Base-by-base conservation (phyloP, 2,888 invertebrate species). In the Spodoptera picta region DNA sequence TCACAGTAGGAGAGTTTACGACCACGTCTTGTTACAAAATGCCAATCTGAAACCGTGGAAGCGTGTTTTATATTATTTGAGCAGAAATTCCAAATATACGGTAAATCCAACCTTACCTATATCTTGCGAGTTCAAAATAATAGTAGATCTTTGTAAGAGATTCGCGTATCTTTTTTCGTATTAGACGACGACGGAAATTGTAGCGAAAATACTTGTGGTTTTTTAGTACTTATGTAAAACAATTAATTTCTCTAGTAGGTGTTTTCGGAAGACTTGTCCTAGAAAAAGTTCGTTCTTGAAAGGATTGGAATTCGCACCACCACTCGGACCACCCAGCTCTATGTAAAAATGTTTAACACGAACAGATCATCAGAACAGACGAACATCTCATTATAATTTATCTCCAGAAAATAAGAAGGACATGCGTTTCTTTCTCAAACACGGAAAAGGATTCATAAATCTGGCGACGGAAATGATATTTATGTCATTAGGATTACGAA, bases 391-490 rank as follows among this genome's bases (percentile, higher is more conserved):
- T 44, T 24, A 27, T 59, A 64, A 64, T 55, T 64, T 74, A 59
- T 56, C 0, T 55, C 44, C 47, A 49, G 36, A 56, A 71, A 78
- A 71, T 50, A 53, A 60, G 6, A 59, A 53, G 19, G 49, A 60
- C 63, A 58, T 52, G 46, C 48, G 56, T 76, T 49, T 43, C 59
- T 66, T 69, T 56, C 36, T 48, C 31, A 12, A 61, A 69, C 59
- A 64, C 46, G 48, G 64, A 67, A 69, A 65, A 60, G 64, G 47
- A 69, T 69, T 72, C 68, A 73, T 77, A 75, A 79, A 82, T 79
- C 66, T 64, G 67, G 45, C 53, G 69, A 62, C 79, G 80, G 83
- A 82, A 80, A 78, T 77, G 66, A 76, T 77, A 77, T 80, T 80
- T 75, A 75, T 73, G 74, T 77, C 65, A 60, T 69, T 65, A 54